Conservation (phyloP, 2,113 vertebrate genomes). For the Engraulis encrasicolus region DNA sequence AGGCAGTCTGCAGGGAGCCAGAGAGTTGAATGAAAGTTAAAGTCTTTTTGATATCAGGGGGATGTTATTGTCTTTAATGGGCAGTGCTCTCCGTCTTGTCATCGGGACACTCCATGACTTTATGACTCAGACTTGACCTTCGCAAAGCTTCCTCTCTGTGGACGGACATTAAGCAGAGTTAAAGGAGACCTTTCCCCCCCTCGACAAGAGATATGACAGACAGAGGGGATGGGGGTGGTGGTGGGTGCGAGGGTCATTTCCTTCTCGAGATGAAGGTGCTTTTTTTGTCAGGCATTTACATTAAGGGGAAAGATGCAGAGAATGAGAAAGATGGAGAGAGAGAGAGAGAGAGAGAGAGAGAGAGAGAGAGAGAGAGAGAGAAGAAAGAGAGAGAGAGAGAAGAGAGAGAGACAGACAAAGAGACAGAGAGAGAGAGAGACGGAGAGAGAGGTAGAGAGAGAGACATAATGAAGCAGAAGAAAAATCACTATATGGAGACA, state of each 20-base stretch:
- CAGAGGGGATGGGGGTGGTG: no score
- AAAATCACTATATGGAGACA: no score
- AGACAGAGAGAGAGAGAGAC: neutral
- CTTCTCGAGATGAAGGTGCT: no score
- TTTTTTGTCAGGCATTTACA: neutral
- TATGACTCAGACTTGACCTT: neutral
- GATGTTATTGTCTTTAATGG: neutral
- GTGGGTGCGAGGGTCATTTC: no score
- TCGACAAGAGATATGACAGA: conserved; percentile 3
- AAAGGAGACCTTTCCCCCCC: neutral
- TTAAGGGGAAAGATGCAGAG: neutral
- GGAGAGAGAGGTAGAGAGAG: neutral
- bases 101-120: neutral
- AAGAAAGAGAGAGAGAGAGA: no score
- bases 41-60: neutral
- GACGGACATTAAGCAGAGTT: neutral
- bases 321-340: neutral
- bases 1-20: neutral
- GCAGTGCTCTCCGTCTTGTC: neutral
- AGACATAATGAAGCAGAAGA: no score
- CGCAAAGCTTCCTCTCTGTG: neutral
- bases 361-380: neutral
- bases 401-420: neutral
- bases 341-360: neutral
- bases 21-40: neutral